phyloP scores from a whole-genome alignment of 2,888 invertebrate species.

The Helleia helle region DNA sequence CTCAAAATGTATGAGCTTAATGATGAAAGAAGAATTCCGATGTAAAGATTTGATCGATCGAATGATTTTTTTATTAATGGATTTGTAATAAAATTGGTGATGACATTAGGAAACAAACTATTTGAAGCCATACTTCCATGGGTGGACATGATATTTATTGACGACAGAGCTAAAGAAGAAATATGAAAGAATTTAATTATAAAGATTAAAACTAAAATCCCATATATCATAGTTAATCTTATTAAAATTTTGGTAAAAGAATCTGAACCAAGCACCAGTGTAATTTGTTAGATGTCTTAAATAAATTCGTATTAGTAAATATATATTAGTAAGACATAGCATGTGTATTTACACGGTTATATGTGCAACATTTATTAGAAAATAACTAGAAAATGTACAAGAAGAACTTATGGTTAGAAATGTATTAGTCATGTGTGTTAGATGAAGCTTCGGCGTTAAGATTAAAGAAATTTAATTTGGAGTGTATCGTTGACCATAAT shows the following conservation, averaged over 20 bases:
- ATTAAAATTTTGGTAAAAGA: neutral
- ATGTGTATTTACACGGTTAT: conserved; percentile 9
- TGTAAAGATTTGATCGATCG: neutral
- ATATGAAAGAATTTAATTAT: neutral
- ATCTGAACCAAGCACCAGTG: conserved; percentile 12
- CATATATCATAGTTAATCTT: neutral
- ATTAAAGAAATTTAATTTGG: conserved; percentile 11
- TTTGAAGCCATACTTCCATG: neutral
- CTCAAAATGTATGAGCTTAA: neutral
- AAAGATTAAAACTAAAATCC: neutral
- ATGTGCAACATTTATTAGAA: neutral
- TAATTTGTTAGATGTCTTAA: neutral
- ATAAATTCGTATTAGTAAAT: conserved; percentile 13
- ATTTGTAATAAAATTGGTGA: neutral
- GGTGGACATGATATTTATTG: neutral
- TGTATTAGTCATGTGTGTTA: conserved; percentile 11
- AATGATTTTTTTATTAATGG: conserved; percentile 16
- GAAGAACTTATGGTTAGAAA: conserved; percentile 12
- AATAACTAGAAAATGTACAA: conserved; percentile 5
- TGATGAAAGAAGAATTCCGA: neutral
- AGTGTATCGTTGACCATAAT: neutral
- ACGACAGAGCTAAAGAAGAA: neutral
- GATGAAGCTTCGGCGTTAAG: conserved; percentile 18
- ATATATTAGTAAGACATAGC: conserved; percentile 15
- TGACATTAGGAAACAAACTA: neutral